These are phyloP conservation scores for Natrix natrix DNA, from an alignment of 2,797 vertebrate genomes.

Conservation along the genomic window DNA sequence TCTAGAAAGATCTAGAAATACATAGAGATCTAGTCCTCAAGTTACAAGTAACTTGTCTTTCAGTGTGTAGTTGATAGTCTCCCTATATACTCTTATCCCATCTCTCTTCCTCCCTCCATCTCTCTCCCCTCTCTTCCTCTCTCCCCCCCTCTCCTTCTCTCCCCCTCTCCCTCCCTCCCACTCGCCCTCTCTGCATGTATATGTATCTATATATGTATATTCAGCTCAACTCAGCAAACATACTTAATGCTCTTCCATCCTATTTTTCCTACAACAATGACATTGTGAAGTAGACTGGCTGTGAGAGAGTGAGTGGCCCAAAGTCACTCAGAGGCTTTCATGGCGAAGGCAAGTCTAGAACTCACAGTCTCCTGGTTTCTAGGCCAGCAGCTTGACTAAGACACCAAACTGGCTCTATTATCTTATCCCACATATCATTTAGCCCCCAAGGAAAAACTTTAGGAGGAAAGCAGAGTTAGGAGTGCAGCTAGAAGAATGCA, in stretches of 20 bases:
- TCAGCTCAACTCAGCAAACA: background rate
- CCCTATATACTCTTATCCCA: background rate
- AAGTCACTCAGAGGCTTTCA: background rate
- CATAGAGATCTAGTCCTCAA: background rate
- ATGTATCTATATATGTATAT: background rate
- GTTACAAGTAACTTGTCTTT: background rate
- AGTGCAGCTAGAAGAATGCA: background rate
- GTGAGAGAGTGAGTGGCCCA: background rate
- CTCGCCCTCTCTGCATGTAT: background rate
- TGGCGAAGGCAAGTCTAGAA: background rate
- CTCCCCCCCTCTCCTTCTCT: no score
- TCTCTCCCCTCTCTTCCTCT: no score
- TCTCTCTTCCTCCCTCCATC: background rate
- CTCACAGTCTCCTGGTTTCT: background rate
- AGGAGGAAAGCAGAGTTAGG: background rate
- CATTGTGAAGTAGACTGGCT: background rate
- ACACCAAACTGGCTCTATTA: background rate
- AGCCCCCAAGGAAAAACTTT: background rate
- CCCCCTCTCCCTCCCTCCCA: no score
- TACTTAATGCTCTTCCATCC: background rate
- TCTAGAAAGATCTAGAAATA: background rate
- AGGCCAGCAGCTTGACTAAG: background rate
- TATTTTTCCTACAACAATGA: background rate
- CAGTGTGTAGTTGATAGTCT: background rate
- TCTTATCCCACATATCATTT: background rate